phyloP scores from a whole-genome alignment of 2,888 invertebrate species.

The Philhelius pedissequus region DNA sequence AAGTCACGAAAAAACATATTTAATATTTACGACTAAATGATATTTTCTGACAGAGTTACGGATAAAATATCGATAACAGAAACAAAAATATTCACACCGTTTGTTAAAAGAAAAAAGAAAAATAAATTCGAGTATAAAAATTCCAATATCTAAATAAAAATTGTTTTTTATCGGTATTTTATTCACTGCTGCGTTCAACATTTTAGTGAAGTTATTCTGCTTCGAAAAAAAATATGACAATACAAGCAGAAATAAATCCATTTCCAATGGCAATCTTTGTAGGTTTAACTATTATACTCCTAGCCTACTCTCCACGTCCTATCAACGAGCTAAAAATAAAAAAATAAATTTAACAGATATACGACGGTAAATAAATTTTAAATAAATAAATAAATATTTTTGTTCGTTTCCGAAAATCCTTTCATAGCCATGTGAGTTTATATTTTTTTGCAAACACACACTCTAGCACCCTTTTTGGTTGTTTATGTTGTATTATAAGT shows the following conservation, averaged over 20 bases:
- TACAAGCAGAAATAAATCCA: neutral
- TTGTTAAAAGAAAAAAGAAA: neutral
- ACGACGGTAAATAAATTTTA: slow-evolving; percentile 49
- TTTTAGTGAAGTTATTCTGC: neutral
- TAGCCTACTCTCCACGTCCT: no score
- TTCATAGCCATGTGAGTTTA: slow-evolving; percentile 8
- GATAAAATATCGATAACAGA: neutral
- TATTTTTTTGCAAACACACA: slow-evolving; percentile 2
- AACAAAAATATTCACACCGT: neutral
- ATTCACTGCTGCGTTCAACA: slow-evolving; percentile 9
- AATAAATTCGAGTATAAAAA: slow-evolving; percentile 3
- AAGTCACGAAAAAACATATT: neutral
- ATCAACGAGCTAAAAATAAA: neutral
- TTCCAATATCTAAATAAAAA: slow-evolving; percentile 51
- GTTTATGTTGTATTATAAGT: no score
- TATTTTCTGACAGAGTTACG: slow-evolving; percentile 49
- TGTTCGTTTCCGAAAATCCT: slow-evolving; percentile 9
- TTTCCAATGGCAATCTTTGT: slow-evolving; percentile 13
- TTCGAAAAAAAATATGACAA: neutral
- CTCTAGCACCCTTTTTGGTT: slow-evolving; percentile 34
- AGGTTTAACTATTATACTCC: no score
- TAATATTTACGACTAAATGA: slow-evolving; percentile 43
- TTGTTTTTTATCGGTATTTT: slow-evolving; percentile 25
- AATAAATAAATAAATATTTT: slow-evolving; percentile 57
- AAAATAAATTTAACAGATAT: slow-evolving; percentile 47